Evolutionary conservation across 1,140 invertebrate genomes (phyloP).

Genomic region (Leptoteleia sp.): DNA sequence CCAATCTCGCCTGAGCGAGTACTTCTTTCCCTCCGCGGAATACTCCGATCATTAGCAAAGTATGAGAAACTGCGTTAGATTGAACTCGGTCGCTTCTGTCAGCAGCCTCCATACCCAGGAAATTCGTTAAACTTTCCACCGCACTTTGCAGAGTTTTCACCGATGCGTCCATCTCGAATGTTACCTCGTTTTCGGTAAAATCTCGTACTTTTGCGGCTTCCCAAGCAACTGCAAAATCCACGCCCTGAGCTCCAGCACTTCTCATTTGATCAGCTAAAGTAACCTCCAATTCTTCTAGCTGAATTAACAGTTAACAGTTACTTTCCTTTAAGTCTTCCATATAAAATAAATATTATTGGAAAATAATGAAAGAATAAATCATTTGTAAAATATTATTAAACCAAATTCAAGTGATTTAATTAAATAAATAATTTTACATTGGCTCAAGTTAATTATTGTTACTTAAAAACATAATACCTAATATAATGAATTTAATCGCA

Average conservation of each 20-base stretch:
- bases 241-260: constrained; percentile 81
- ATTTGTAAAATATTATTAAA: too few relatives aligned
- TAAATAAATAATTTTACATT: too few relatives aligned
- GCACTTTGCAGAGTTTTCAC: constrained; percentile 92
- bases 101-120: constrained; percentile 93
- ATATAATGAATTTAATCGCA: too few relatives aligned
- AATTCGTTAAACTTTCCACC: constrained; percentile 92
- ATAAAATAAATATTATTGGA: too few relatives aligned
- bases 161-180: constrained; percentile 89
- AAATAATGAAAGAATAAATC: too few relatives aligned
- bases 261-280: constrained; percentile 95
- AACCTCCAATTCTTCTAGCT: constrained; percentile 96
- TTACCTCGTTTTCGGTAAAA: constrained; percentile 92
- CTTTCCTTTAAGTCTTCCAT: too few relatives aligned
- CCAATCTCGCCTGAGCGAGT: constrained; percentile 90
- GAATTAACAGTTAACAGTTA: too few relatives aligned
- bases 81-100: constrained; percentile 92
- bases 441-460: too few relatives aligned
- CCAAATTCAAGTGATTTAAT: too few relatives aligned
- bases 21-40: constrained; percentile 95
- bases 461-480: too few relatives aligned
- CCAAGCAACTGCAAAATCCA: constrained; percentile 87
- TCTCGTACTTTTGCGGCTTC: constrained; percentile 83
- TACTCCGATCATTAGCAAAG: constrained; percentile 89
- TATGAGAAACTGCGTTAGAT: constrained; percentile 91